Evolutionary conservation across 2,888 invertebrate genomes (phyloP).

Genomic region (Autographa pulchrina): DNA sequence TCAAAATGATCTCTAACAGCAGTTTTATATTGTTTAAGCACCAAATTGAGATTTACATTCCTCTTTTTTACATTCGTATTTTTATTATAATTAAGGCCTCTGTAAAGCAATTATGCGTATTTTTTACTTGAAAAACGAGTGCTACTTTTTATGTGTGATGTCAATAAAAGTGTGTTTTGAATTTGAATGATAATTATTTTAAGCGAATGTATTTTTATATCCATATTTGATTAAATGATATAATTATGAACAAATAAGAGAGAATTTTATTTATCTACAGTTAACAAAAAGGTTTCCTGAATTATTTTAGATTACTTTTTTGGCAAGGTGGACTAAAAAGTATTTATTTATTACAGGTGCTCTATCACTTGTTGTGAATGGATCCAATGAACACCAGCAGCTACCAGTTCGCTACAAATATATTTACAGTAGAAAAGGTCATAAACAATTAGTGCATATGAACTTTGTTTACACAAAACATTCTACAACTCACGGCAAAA

Average conservation of each 20-base stretch:
- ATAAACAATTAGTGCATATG: constrained; percentile 87
- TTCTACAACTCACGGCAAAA: constrained; percentile 87
- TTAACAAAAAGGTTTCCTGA: too few species aligned
- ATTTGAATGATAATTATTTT: constrained; percentile 63
- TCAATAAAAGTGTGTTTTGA: constrained; percentile 67
- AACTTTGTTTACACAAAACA: constrained; percentile 89
- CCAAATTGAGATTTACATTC: constrained; percentile 77
- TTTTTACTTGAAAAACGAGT: constrained; percentile 47
- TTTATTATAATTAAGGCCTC: constrained; percentile 47
- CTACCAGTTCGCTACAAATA: constrained; percentile 85
- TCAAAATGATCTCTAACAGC: constrained; percentile 73
- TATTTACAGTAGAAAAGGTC: constrained; percentile 88
- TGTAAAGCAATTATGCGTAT: constrained; percentile 42
- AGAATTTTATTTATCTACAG: constrained; percentile 23
- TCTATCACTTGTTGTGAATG: constrained; percentile 83
- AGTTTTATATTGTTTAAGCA: constrained; percentile 63
- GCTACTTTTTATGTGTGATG: constrained; percentile 69
- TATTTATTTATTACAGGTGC: constrained; percentile 76
- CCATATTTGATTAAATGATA: constrained; percentile 69
- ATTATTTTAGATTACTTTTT: not conserved
- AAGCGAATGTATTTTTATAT: constrained; percentile 77
- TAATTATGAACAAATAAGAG: constrained; percentile 44
- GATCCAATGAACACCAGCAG: constrained; percentile 76
- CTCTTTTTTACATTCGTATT: constrained; percentile 65
- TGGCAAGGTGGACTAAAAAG: constrained; percentile 12